These are phyloP conservation scores for Apeira syringaria DNA, from an alignment of 2,888 invertebrate species.

Conservation along the genomic window DNA sequence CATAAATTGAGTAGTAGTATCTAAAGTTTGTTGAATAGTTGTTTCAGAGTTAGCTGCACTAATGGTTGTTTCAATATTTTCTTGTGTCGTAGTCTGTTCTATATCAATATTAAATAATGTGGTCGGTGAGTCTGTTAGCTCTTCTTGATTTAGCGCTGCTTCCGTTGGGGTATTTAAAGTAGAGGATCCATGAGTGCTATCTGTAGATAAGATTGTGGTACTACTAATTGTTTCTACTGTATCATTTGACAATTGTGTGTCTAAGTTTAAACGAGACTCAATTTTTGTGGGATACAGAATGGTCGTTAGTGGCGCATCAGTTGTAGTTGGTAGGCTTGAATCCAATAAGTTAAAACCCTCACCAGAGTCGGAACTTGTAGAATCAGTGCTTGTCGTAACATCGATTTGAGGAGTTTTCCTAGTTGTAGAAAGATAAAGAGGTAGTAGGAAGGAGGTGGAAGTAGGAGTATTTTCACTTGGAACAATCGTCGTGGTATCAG, in stretches of 20 bases:
- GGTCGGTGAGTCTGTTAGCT: conserved; percentile 9
- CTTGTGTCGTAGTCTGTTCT: conserved; percentile 22
- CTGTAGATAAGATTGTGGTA: conserved; percentile 7
- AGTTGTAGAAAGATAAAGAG: conserved; percentile 37
- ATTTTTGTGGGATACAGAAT: conserved; percentile 25
- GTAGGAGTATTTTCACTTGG: conserved; percentile 38
- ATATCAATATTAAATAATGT: conserved; percentile 21
- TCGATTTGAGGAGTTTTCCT: conserved; percentile 34
- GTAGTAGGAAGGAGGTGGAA: conserved; percentile 39
- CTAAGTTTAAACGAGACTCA: conserved; percentile 24
- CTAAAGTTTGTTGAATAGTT: conserved; percentile 37
- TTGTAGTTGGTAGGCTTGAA: neutral
- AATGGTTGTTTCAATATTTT: conserved; percentile 25
- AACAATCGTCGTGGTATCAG: conserved; percentile 42
- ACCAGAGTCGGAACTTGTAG: too few species aligned
- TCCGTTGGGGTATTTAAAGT: conserved; percentile 36
- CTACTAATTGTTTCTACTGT: conserved; percentile 1
- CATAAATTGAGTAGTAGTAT: conserved; percentile 40
- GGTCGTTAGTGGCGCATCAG: conserved; percentile 24
- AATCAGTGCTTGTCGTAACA: conserved; percentile 35
- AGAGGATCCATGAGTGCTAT: conserved; percentile 9
- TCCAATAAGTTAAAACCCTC: conserved; percentile 25
- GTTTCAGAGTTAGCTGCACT: conserved; percentile 26
- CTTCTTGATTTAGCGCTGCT: conserved; percentile 20
- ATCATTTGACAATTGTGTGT: conserved; percentile 3